Evolutionary conservation across 2,888 invertebrate genomes (phyloP).

Genomic region (Myopa tessellatipennis): DNA sequence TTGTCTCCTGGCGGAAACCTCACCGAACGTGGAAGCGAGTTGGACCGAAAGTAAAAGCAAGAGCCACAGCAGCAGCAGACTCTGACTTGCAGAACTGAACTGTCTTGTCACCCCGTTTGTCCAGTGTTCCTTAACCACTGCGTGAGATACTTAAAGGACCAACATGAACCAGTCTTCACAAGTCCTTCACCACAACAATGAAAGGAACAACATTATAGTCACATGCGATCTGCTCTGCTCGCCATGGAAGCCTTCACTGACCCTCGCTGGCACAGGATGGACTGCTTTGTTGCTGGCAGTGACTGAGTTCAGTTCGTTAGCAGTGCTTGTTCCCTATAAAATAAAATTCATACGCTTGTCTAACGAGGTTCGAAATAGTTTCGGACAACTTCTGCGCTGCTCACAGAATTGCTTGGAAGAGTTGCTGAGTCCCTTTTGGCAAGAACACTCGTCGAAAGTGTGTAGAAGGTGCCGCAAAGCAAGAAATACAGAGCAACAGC

Average conservation of each 20-base stretch:
- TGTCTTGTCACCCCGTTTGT: too few relatives aligned
- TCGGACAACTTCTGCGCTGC: background rate
- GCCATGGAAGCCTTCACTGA: background rate
- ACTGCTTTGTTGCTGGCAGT: background rate
- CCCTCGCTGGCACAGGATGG: background rate
- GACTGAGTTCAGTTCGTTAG: background rate
- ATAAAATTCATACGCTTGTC: slow-evolving; percentile 9
- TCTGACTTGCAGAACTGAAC: too few relatives aligned
- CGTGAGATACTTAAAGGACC: too few relatives aligned
- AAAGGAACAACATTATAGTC: too few relatives aligned
- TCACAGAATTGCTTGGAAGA: slow-evolving; percentile 3
- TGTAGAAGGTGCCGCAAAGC: background rate
- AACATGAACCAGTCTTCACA: too few relatives aligned
- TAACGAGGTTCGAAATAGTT: slow-evolving; percentile 22
- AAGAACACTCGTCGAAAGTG: background rate
- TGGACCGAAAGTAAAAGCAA: too few relatives aligned
- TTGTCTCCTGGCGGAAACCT: too few relatives aligned
- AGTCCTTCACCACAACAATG: too few relatives aligned
- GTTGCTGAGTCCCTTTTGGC: slow-evolving; percentile 14
- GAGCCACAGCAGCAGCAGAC: too few relatives aligned
- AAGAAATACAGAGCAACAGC: background rate
- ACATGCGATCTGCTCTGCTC: too few relatives aligned
- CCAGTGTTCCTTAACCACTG: too few relatives aligned
- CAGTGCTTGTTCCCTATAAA: background rate
- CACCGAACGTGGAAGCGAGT: too few relatives aligned